Evolutionary conservation across 1,140 invertebrate species (phyloP), one percentile per base, ranked within the genome.

Genomic region (Intoshia linei): DNA sequence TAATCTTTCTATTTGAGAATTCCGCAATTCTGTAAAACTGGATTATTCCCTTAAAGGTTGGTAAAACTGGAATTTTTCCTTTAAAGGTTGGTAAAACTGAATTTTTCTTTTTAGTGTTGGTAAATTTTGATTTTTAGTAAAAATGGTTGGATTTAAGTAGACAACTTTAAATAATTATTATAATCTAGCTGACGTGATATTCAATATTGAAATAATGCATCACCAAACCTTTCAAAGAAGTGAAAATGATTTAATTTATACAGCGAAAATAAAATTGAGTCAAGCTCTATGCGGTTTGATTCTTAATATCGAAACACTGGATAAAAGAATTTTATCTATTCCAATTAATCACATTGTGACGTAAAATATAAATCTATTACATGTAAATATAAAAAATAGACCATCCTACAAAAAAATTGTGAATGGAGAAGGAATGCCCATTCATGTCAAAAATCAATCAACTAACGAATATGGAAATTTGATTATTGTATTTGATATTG

Each of bases 291-390:
- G 49, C 17, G 54, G 54, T 6, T 51, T 47, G 32, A 55, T 45
- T 3, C 47, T 60, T 18, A 52, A 58, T 34, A 52, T 60, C n/a
- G 36, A 43, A 31, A 59, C 55, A 15, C 41, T 60, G 20, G 57
- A 60, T 44, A 52, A 57, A 7, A 42, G 57, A 34, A 47, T 49
- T 20, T 42, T 59, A 14, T 49, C 56, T 42, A 54, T 60, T 38
- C 56, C 55, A 11, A 56, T 60, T 25, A 60, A 50, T 40, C 55
- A 60, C 30, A 54, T 60, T 35, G 47, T 60, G 42, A 51, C 50
- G 57, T 60, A 47, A 49, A 34, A 35, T 35, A 13, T 11, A 7
- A 14, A 17, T 22, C 20, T 5, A 6, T 13, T 13, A 6, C 7
- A 27, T 27, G 7, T 10, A 27, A 10, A 10, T 27, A 27, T 27